Evolutionary conservation across 92 coral and sea anemone species (phyloP), one percentile per base, ranked within the genome.

Genomic region (Heliopora coerulea): DNA sequence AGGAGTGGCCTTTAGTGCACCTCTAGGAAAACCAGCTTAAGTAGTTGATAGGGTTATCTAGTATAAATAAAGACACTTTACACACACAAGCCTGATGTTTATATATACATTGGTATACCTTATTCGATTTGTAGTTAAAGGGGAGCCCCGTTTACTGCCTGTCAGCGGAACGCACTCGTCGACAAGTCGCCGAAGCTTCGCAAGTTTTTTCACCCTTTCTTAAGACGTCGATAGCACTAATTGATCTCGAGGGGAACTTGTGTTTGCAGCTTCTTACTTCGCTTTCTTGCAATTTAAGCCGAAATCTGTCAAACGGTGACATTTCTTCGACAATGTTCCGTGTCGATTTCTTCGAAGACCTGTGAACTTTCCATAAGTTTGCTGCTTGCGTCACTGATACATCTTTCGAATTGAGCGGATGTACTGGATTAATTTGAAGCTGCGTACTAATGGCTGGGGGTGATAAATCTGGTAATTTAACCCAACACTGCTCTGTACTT

Each of bases 221-320:
- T n/a, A 46, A 2, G 14, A 63, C n/a, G 2, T 70, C 77, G 63
- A 70, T 25, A 21, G 62, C 77, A 21, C 77, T 70, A 23, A 70
- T 28, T 29, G 77, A 56, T 37, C 77, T 56, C 1, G 35, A 54
- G 26, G 52, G 62, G 20, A 34, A 29, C 34, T 70, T 70, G 8
- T 39, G 5, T 32, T 70, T 70, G 10, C 77, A 10, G 18, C 50
- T 54, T 14, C 77, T 57, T 54, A 52, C 62, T 32, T 70, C 77
- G 32, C 77, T 70, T 27, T 70, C 77, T 52, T 70, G 77, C 31
- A 70, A 20, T 32, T 41, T 56, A 2, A 70, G 62, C 20, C 77
- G 62, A 23, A 29, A 70, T 33, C 39, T 32, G 30, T 70, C 63
- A 35, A 70, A 70, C n/a, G 77, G 64, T 19, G 77, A 70, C 57